These are phyloP conservation scores for Notodonta dromedarius DNA, from an alignment of 2,888 invertebrate species.

Conservation along the genomic window DNA sequence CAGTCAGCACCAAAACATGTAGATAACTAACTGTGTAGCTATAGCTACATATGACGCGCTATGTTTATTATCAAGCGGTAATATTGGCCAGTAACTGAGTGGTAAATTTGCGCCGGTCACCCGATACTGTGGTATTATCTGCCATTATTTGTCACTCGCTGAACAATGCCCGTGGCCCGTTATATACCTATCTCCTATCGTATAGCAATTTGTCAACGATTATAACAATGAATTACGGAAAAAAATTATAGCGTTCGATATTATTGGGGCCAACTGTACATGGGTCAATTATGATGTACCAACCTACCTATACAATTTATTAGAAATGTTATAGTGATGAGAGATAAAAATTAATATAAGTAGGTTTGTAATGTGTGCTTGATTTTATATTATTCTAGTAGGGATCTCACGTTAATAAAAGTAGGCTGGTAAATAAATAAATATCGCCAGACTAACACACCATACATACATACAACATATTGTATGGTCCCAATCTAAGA, in stretches of 20 bases:
- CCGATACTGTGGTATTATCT: conserved; percentile 83
- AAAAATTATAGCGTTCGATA: conserved; percentile 47
- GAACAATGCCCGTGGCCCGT: conserved; percentile 73
- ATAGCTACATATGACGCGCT: conserved; percentile 45
- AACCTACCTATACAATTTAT: neutral
- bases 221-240: conserved; percentile 44
- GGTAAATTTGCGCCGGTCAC: conserved; percentile 77
- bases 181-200: conserved; percentile 64
- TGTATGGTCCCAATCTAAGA: too few species aligned
- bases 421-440: too few species aligned
- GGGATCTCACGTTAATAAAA: too few species aligned
- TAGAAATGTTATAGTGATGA: too few species aligned
- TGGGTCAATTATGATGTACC: neutral
- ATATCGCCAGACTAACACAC: too few species aligned
- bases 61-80: conserved; percentile 79
- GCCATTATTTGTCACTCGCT: conserved; percentile 80
- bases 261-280: conserved; percentile 25
- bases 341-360: too few species aligned
- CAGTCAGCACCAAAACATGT: neutral
- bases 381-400: too few species aligned
- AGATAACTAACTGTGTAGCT: conserved; percentile 11
- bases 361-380: too few species aligned
- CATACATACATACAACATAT: too few species aligned
- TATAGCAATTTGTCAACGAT: conserved; percentile 72
- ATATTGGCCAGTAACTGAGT: conserved; percentile 81